phyloP scores from a whole-genome alignment of 2,888 invertebrate genomes.

The Flabesymbios commensalis region DNA sequence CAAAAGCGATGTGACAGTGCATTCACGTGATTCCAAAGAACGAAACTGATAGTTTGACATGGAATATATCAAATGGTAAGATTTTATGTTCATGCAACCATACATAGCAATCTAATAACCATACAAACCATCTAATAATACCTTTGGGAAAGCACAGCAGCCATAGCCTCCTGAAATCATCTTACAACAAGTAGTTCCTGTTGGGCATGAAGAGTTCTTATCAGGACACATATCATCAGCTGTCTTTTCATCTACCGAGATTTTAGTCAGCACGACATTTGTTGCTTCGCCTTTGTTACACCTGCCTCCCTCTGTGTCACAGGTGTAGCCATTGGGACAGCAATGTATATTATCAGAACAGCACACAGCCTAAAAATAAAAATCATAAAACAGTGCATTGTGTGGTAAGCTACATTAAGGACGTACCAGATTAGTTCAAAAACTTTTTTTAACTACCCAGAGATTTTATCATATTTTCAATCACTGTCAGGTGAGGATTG shows the following conservation, averaged over 20 bases:
- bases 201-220: neutral
- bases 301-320: conserved; percentile 22
- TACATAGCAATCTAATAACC: neutral
- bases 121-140: too few relatives aligned
- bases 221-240: neutral
- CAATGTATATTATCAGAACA: conserved; percentile 44
- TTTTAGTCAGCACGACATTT: neutral
- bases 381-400: too few relatives aligned
- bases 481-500: too few relatives aligned
- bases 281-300: conserved; percentile 5
- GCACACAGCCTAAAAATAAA: conserved; percentile 37
- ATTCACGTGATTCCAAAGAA: too few relatives aligned
- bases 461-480: too few relatives aligned
- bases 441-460: too few relatives aligned
- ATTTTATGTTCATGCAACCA: neutral
- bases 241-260: neutral
- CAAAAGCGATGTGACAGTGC: too few relatives aligned
- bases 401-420: too few relatives aligned
- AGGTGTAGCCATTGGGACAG: conserved; percentile 36
- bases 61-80: neutral
- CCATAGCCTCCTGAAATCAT: neutral
- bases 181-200: neutral
- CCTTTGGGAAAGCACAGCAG: conserved; percentile 3
- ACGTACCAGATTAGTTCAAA: too few relatives aligned
- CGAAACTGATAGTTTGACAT: too few relatives aligned